These are phyloP conservation scores for Antigone vipio DNA, from an alignment of 2,113 vertebrate genomes.

Conservation along the genomic window DNA sequence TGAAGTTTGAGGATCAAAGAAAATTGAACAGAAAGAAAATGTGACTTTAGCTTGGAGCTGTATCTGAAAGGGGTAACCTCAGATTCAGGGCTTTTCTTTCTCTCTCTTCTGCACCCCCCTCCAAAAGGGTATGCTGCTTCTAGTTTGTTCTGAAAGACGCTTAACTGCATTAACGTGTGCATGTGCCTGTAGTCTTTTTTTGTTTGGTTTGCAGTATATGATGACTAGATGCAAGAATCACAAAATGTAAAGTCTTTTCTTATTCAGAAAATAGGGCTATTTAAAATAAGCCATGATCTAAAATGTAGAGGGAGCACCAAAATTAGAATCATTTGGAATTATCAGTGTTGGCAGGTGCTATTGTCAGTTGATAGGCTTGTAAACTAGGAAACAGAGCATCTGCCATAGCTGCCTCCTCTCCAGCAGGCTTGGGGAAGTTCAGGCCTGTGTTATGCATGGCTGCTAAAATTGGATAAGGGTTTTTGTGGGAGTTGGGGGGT, in stretches of 20 bases:
- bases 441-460: background rate
- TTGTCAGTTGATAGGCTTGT: background rate
- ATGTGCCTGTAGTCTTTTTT: background rate
- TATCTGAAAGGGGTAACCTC: conserved; percentile 29
- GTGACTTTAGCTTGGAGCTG: conserved; percentile 37
- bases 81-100: background rate
- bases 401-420: background rate
- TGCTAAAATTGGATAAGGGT: background rate
- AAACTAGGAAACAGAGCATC: background rate
- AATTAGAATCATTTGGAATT: background rate
- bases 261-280: background rate
- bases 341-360: background rate
- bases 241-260: background rate
- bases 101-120: background rate
- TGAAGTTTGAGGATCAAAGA: conserved; percentile 58
- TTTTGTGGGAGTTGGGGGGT: background rate
- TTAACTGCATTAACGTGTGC: background rate
- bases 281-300: background rate
- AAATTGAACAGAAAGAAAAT: background rate
- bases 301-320: background rate
- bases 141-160: background rate
- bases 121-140: background rate
- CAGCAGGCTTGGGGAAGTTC: background rate
- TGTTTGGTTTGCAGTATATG: background rate
- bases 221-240: background rate